phyloP scores from a whole-genome alignment of 2,888 invertebrate species.

The Eristalis pertinax region DNA sequence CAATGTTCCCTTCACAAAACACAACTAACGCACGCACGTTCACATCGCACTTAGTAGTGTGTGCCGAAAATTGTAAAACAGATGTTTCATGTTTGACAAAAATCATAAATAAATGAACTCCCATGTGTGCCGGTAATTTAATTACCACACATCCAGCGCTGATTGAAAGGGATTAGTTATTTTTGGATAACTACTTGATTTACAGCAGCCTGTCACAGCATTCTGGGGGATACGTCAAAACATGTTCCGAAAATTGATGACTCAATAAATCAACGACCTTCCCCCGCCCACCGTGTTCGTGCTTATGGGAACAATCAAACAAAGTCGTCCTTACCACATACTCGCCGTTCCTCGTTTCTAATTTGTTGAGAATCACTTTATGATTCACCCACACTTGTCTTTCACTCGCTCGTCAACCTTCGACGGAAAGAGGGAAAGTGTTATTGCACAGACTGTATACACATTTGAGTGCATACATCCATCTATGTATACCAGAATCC shows the following conservation, averaged over 20 bases:
- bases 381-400: conserved; percentile 31
- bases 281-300: not conserved
- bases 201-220: not conserved
- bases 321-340: not conserved
- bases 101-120: not conserved
- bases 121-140: not conserved
- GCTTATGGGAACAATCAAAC: conserved; percentile 3
- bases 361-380: conserved; percentile 25
- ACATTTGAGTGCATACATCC: not conserved
- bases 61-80: not conserved
- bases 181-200: not conserved
- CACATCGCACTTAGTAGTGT: not conserved
- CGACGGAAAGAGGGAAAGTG: conserved; percentile 37
- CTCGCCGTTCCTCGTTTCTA: not conserved
- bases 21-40: not conserved
- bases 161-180: not conserved
- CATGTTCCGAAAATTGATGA: not conserved
- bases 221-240: not conserved
- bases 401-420: conserved; percentile 8
- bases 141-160: not conserved
- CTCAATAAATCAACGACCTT: conserved; percentile 39
- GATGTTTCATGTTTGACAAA: not conserved
- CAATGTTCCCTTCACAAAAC: too few species aligned
- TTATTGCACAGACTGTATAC: conserved; percentile 21
- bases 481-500: not conserved